Evolutionary conservation across 2,888 invertebrate genomes (phyloP), one percentile per base, ranked within the genome.

Genomic region (Plagodis dolabraria): DNA sequence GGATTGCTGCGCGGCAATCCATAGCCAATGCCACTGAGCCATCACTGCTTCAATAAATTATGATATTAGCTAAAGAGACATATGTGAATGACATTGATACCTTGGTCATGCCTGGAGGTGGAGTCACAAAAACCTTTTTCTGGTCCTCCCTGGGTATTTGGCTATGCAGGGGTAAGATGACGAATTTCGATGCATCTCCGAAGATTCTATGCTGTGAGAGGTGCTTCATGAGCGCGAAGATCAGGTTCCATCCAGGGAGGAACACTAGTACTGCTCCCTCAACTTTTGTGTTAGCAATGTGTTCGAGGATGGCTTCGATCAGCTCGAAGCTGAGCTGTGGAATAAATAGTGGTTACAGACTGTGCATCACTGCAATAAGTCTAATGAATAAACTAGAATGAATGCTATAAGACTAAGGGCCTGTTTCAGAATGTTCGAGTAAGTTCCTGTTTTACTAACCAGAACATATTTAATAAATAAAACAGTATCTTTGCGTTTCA

Each of bases 91-190:
- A 7, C 12, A 9, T 8, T 11, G 34, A 58, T 67, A 96, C 96
- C 94, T 99, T 99, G 2, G 96, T 98, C 6, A 98, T 95, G 6
- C 96, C 96, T 0, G 94, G 90, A 0, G 98, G 96, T 0, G 98
- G 97, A 0, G 96, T 95, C 35, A 98, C 95, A 83, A 99, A 99
- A 8, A 99, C 99, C 78, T 95, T 95, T 65, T 96, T 95, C 87
- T 99, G 99, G 79, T 99, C 99, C 67, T 98, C 98, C 47, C 98
- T 94, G 0, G 99, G 99, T 68, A 99, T 95, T 88, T 99, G 99
- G 2, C 99, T 99, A 86, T 99, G 99, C n/a, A 99, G 93, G 0
- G 99, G 99, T 64, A 99, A 92, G 54, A 99, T 95, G 4, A 95
- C 86, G 80, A 96, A 99, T 35, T 93, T 88, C 0, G 92, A 80